Evolutionary conservation across 92 coral and sea anemone genomes (phyloP), one percentile per base, ranked within the genome.

Genomic region (Porites divaricata): DNA sequence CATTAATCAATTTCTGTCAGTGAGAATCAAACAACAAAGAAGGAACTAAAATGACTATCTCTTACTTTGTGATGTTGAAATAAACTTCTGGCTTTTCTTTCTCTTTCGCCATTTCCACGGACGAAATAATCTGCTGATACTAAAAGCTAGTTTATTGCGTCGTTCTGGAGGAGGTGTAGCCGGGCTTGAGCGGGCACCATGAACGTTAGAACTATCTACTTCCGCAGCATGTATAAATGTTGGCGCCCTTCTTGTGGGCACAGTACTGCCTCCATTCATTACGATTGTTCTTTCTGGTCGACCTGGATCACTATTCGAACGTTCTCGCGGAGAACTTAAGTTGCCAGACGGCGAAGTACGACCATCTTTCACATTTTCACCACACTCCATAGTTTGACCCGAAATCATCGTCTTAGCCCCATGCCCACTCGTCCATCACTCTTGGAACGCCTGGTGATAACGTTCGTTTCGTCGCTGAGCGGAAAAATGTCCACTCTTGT

Each of bases 41-140:
- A 15, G 45, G 45, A 35, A 77, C 1, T 17, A n/a, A 41, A 62
- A n/a, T 26, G 62, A 12, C 21, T 15, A 64, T n/a, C 35, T 25
- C 98, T 91, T 91, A 97, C 99, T 95, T 78, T 97, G 94, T 8
- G 99, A 97, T 49, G 99, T 95, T n/a, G 95, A 93, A n/a, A 97
- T 92, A 59, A 97, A 97, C 68, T 84, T 90, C 67, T 97, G 98
- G 79, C 99, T 97, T 89, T 95, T 97, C 93, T 93, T 94, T 89
- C 95, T 95, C 63, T 93, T 90, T 72, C 96, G 90, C 99, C 99
- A 97, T 76, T 91, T 97, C 99, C 99, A 97, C 10, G 99, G 99
- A 22, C 99, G 98, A 88, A 97, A 87, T 57, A 97, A 72, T 53
- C 91, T 89, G 28, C 99, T 90, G 25, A 97, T 89, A 68, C 98